Evolutionary conservation across 2,888 invertebrate genomes (phyloP).

Genomic region (Drosophila ustulata): DNA sequence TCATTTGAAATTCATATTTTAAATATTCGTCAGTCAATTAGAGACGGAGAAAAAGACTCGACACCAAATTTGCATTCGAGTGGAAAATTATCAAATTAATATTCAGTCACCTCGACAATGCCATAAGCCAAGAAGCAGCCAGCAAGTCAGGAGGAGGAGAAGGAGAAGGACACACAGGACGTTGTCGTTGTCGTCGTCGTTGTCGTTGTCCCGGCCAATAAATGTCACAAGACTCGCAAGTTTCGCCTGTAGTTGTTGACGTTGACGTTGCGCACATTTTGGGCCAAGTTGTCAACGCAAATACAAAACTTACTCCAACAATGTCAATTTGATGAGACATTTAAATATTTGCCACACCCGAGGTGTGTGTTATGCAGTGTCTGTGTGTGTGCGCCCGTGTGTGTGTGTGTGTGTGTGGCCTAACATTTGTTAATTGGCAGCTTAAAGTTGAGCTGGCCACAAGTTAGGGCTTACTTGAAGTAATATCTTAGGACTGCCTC

Average conservation of each 20-base stretch:
- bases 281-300: slow-evolving; percentile 71
- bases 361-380: slow-evolving; percentile 2
- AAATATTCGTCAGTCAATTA: slow-evolving; percentile 80
- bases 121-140: slow-evolving; percentile 15
- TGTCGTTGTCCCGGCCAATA: slow-evolving; percentile 54
- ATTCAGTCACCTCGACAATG: slow-evolving; percentile 62
- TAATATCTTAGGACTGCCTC: background rate
- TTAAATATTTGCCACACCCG: slow-evolving; percentile 49
- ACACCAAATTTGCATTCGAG: slow-evolving; percentile 79
- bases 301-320: slow-evolving; percentile 68
- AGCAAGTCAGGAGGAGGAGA: background rate
- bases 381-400: slow-evolving; percentile 6
- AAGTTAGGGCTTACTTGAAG: slow-evolving; percentile 5
- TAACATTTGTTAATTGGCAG: slow-evolving; percentile 60
- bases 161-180: background rate
- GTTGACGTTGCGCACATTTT: slow-evolving; percentile 56
- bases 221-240: slow-evolving; percentile 60
- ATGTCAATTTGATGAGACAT: slow-evolving; percentile 74
- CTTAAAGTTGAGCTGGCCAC: slow-evolving; percentile 44
- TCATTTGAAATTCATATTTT: slow-evolving; percentile 79
- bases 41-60: slow-evolving; percentile 72
- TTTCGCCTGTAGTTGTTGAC: slow-evolving; percentile 39
- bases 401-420: slow-evolving; percentile 13
- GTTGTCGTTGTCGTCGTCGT: background rate
- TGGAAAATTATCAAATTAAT: slow-evolving; percentile 78